Evolutionary conservation across 2,888 invertebrate species (phyloP).

Genomic region (Boloria euphrosyne): DNA sequence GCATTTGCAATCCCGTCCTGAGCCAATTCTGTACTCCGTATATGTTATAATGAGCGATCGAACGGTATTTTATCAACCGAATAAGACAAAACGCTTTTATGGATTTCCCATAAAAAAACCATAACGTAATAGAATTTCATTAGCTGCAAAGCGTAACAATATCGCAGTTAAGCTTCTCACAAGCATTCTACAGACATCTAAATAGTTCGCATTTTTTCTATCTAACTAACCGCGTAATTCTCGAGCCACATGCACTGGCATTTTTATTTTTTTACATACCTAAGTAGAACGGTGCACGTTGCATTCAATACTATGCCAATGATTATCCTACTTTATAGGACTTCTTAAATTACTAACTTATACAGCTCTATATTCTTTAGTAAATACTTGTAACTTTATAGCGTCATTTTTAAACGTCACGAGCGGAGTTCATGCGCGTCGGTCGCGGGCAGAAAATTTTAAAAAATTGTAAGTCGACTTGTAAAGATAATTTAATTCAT

Average conservation of each 20-base stretch:
- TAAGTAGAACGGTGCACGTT: slow-evolving; percentile 46
- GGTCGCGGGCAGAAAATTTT: slow-evolving; percentile 1
- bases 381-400: slow-evolving; percentile 10
- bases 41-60: slow-evolving; percentile 27
- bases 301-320: slow-evolving; percentile 41
- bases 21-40: slow-evolving; percentile 24
- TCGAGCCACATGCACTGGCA: slow-evolving; percentile 45
- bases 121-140: slow-evolving; percentile 2
- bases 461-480: slow-evolving; percentile 27
- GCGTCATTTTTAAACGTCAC: slow-evolving; percentile 15
- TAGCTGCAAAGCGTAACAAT: background rate
- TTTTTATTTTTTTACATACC: slow-evolving; percentile 54
- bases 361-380: slow-evolving; percentile 16
- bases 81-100: slow-evolving; percentile 18
- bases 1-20: slow-evolving; percentile 76
- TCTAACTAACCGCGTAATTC: slow-evolving; percentile 56
- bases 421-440: background rate
- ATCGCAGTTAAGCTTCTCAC: slow-evolving; percentile 11
- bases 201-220: slow-evolving; percentile 55
- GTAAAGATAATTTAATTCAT: slow-evolving; percentile 56
- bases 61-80: slow-evolving; percentile 33
- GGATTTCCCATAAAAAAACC: slow-evolving; percentile 1
- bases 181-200: slow-evolving; percentile 12
- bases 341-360: slow-evolving; percentile 21
- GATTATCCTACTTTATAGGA: slow-evolving; percentile 27